phyloP scores from a whole-genome alignment of 2,113 vertebrate genomes.

The Ceyx margarethae region DNA sequence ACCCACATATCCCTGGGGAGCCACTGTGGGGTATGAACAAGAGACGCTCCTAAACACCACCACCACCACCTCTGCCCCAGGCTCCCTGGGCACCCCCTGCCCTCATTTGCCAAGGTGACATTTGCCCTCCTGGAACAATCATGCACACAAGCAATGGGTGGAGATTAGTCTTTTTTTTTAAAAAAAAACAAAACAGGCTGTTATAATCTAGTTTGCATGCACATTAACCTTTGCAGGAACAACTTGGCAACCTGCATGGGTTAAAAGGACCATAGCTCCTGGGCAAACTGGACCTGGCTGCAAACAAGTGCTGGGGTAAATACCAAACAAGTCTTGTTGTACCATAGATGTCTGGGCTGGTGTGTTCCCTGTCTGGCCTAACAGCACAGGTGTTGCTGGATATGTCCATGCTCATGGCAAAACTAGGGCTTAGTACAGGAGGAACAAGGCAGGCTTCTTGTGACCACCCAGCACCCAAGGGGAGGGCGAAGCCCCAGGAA shows the following conservation, averaged over 20 bases:
- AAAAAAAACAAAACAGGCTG: neutral
- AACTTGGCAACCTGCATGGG: neutral
- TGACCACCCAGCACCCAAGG: neutral
- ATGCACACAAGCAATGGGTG: neutral
- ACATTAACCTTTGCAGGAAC: neutral
- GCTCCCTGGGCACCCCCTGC: neutral
- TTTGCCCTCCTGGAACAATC: neutral
- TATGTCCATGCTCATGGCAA: rapidly evolving
- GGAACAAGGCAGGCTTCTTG: rapidly evolving
- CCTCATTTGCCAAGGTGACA: neutral
- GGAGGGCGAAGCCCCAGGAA: neutral
- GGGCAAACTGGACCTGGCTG: neutral
- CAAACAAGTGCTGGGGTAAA: neutral
- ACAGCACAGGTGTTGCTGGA: neutral
- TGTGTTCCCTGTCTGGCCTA: neutral
- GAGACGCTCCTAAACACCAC: neutral
- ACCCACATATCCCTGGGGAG: neutral
- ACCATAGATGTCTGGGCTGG: neutral
- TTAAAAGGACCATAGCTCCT: neutral
- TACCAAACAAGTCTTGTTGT: neutral
- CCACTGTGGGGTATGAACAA: rapidly evolving
- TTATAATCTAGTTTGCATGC: neutral
- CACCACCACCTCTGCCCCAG: neutral
- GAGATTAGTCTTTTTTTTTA: neutral
- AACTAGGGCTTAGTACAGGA: neutral